phyloP scores from a whole-genome alignment of 2,113 vertebrate genomes.

The Heterochromis multidens region DNA sequence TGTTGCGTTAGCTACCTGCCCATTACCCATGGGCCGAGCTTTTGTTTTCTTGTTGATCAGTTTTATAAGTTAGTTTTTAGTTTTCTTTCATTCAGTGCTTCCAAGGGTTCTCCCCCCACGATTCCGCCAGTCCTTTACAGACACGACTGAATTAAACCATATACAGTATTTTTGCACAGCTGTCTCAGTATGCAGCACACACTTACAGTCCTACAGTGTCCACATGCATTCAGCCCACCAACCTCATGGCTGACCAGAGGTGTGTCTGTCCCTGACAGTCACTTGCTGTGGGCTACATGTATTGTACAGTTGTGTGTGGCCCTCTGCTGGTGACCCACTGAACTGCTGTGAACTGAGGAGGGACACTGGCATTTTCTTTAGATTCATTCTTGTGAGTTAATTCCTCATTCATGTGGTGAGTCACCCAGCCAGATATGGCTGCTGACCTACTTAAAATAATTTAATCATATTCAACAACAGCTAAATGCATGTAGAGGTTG shows the following conservation, averaged over 20 bases:
- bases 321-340: constrained; percentile 42
- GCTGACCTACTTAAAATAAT: not conserved
- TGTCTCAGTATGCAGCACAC: not conserved
- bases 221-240: not conserved
- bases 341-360: not conserved
- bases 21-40: too few species aligned
- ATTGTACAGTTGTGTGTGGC: not conserved
- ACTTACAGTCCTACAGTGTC: not conserved
- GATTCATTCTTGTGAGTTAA: not conserved
- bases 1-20: too few species aligned
- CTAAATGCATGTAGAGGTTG: not conserved
- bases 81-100: too few species aligned
- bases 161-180: not conserved
- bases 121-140: too few species aligned
- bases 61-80: too few species aligned
- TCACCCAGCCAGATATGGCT: not conserved
- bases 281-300: not conserved
- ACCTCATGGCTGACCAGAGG: not conserved
- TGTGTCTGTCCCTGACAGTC: not conserved
- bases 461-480: not conserved
- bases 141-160: not conserved
- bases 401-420: not conserved
- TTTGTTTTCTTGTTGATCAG: too few species aligned
- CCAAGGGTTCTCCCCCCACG: too few species aligned
- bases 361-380: not conserved